Conservation (phyloP, 2,797 vertebrate species). For the Pseudochirops cupreus region DNA sequence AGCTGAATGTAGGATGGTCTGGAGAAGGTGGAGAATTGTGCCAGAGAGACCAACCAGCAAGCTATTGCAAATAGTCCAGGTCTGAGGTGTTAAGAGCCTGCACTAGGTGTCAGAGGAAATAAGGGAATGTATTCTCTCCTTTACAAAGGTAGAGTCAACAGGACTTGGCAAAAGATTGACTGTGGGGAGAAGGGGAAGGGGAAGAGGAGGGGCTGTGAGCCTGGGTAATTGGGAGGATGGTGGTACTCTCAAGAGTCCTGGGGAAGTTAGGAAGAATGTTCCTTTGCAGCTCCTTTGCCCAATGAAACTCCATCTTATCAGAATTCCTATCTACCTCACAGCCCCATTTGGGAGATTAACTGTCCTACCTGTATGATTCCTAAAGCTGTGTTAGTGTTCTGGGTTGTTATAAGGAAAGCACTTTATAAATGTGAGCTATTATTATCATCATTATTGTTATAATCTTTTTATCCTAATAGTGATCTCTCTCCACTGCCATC, state of each 20-base stretch:
- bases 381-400: neutral
- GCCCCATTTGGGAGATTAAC: neutral
- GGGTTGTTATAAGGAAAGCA: neutral
- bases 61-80: neutral
- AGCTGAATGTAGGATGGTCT: neutral
- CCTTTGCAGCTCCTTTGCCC: neutral
- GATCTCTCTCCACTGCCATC: neutral
- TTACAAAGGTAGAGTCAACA: neutral
- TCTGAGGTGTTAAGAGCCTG: neutral
- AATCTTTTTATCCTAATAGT: neutral
- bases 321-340: neutral
- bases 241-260: neutral
- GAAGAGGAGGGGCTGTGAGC: neutral
- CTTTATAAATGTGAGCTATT: neutral
- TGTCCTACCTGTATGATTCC: neutral
- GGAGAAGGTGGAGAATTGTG: neutral
- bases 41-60: neutral
- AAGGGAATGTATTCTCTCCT: neutral
- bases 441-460: neutral
- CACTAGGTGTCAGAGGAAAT: neutral
- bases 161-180: neutral
- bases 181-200: fast-evolving
- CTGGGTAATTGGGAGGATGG: neutral
- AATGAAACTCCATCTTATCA: neutral
- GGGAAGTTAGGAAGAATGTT: neutral